phyloP scores from a whole-genome alignment of 2,113 vertebrate genomes.

The Oncorhynchus nerka region DNA sequence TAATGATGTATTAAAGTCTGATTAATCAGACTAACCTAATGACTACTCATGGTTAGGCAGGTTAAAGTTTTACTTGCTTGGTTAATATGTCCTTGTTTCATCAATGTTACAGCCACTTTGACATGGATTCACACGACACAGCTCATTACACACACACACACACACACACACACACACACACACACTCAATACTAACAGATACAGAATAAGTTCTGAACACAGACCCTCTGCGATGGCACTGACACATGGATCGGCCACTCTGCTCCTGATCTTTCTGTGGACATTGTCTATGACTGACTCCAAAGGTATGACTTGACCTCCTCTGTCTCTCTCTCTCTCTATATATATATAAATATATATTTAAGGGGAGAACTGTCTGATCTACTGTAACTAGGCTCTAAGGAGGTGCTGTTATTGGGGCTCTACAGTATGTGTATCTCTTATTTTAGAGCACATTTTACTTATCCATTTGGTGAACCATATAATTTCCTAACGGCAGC shows the following conservation, averaged over 20 bases:
- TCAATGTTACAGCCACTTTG: slow-evolving; percentile 54
- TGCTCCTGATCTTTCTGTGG: slow-evolving; percentile 54
- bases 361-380: not conserved
- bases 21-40: slow-evolving; percentile 10
- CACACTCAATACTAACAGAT: too few species aligned
- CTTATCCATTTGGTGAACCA: not conserved
- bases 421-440: not conserved
- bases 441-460: not conserved
- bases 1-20: not conserved
- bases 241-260: slow-evolving; percentile 23
- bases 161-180: too few species aligned
- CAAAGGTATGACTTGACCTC: slow-evolving; percentile 57
- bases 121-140: slow-evolving; percentile 46
- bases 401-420: not conserved
- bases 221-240: slow-evolving; percentile 49
- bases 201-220: slow-evolving; percentile 5
- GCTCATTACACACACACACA: not conserved
- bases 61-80: slow-evolving; percentile 70
- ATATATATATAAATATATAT: not conserved
- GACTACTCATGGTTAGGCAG: slow-evolving; percentile 29
- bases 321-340: not conserved
- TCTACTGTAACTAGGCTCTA: not conserved
- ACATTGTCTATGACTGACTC: slow-evolving; percentile 35
- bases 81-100: slow-evolving; percentile 71
- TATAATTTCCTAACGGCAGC: not conserved